phyloP scores from a whole-genome alignment of 2,113 vertebrate genomes.

The Toxostoma redivivum region DNA sequence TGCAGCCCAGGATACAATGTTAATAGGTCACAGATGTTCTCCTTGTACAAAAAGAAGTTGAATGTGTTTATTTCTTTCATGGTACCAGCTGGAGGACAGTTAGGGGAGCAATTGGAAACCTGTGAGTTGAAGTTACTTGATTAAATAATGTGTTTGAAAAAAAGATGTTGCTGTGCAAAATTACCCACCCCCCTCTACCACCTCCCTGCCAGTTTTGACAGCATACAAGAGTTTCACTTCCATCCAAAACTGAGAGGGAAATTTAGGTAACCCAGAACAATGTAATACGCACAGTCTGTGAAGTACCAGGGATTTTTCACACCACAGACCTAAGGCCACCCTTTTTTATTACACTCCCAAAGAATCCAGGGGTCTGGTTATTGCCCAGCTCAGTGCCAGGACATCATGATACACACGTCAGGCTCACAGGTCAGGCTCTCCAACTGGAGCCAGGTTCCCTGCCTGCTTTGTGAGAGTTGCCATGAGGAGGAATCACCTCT shows the following conservation, averaged over 20 bases:
- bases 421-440: background rate
- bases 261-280: constrained; percentile 3
- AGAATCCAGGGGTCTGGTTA: background rate
- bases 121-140: background rate
- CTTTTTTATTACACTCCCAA: background rate
- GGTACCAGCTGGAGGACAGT: background rate
- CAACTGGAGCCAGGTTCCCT: background rate
- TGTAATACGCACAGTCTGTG: background rate
- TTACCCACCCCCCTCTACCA: background rate
- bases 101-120: background rate
- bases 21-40: constrained; percentile 37
- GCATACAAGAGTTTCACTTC: constrained; percentile 25
- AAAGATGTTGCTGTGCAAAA: background rate
- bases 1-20: fast-evolving
- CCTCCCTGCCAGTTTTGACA: background rate
- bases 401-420: fast-evolving
- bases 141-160: background rate
- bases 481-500: background rate
- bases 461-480: background rate
- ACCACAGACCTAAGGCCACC: background rate
- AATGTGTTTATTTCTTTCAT: constrained; percentile 13
- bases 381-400: background rate
- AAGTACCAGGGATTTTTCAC: constrained; percentile 37
- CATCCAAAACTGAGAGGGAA: background rate
- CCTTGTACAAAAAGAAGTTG: background rate